A percentile compares a stretch with the other conserved stretches of the same genome.
Evolutionary conservation across 1,140 invertebrate genomes (phyloP).

Genomic region (Drosophila chauvacae): DNA sequence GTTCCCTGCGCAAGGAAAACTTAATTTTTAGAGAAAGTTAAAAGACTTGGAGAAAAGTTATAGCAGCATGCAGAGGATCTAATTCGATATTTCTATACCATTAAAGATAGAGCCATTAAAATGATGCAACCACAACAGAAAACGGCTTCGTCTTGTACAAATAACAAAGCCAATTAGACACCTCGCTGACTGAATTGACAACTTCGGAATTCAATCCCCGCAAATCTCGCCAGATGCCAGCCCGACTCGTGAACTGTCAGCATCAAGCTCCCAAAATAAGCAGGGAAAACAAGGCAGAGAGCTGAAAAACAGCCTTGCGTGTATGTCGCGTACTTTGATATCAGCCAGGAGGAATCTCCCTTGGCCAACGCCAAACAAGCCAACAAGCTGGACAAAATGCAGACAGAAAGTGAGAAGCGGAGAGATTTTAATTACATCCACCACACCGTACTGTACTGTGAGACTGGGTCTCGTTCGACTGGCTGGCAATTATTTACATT

Average conservation of each 20-base stretch:
- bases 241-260: conserved; percentile 69
- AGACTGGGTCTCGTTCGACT: conserved; percentile 29
- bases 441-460: conserved; percentile 28
- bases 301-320: conserved; percentile 57
- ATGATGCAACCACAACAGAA: too few relatives aligned
- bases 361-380: conserved; percentile 18
- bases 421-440: conserved; percentile 80
- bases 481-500: conserved; percentile 84
- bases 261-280: conserved; percentile 26
- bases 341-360: conserved; percentile 74
- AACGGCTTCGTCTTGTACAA: conserved; percentile 10
- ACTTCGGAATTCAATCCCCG: conserved; percentile 17
- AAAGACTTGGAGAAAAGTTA: too few relatives aligned
- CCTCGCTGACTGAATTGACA: conserved; percentile 38
- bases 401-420: conserved; percentile 72
- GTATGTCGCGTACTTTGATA: conserved; percentile 70
- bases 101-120: too few relatives aligned
- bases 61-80: too few relatives aligned
- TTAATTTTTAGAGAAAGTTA: neutral
- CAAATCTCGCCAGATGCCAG: conserved; percentile 63
- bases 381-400: conserved; percentile 56
- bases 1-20: neutral
- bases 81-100: too few relatives aligned
- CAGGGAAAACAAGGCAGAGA: neutral
- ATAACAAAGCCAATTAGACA: conserved; percentile 58